A percentile compares a stretch with the other conserved stretches of the same genome.
phyloP scores from a whole-genome alignment of 2,888 invertebrate genomes.

The Heterodera filipjevi region DNA sequence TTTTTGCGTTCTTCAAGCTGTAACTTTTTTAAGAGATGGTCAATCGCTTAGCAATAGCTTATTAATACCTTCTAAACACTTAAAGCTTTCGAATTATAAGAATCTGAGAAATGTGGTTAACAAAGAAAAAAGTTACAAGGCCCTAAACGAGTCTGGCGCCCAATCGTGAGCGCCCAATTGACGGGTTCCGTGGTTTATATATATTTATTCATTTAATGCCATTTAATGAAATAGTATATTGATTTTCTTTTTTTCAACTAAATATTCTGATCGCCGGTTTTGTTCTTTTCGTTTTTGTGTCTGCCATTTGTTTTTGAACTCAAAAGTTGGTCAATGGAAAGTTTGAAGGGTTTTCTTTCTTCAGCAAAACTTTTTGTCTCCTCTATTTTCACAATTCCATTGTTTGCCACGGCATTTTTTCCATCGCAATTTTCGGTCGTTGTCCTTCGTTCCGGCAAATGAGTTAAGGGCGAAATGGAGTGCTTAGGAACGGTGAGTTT shows the following conservation, averaged over 20 bases:
- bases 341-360: conserved; percentile 19
- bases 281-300: not conserved
- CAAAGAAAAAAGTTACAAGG: too few relatives aligned
- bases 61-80: too few relatives aligned
- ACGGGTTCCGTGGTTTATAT: too few relatives aligned
- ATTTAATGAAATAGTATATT: too few relatives aligned
- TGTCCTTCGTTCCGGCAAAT: not conserved
- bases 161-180: too few relatives aligned
- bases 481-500: not conserved
- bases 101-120: too few relatives aligned
- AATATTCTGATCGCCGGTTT: not conserved
- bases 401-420: not conserved
- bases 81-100: too few relatives aligned
- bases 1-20: too few relatives aligned
- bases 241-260: not conserved
- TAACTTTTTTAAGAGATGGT: too few relatives aligned
- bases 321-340: conserved; percentile 20
- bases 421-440: not conserved
- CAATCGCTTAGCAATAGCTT: too few relatives aligned
- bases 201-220: too few relatives aligned
- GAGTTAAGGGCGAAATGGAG: not conserved
- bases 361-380: not conserved
- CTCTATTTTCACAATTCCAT: not conserved
- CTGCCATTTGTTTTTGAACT: conserved; percentile 8
- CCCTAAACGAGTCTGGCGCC: too few relatives aligned